A percentile compares a stretch with the other conserved stretches of the same genome.
phyloP scores from a whole-genome alignment of 2,888 invertebrate genomes.

The Tachystola acroxantha region DNA sequence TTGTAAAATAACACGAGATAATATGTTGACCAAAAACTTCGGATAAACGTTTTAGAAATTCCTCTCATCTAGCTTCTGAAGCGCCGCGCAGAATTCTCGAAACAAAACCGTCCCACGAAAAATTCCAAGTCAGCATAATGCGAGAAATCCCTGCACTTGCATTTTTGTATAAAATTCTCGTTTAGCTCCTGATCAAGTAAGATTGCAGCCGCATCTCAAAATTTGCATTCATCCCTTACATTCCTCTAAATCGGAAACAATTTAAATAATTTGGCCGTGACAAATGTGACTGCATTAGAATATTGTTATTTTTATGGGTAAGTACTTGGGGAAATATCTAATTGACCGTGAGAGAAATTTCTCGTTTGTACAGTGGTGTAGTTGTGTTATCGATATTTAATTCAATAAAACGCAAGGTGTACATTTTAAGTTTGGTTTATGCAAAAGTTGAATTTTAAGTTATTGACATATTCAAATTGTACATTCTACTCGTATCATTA shows the following conservation, averaged over 20 bases:
- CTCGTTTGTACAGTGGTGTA: conserved; percentile 29
- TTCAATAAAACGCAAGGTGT: conserved; percentile 20
- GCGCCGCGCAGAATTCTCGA: conserved; percentile 21
- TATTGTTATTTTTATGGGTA: conserved; percentile 48
- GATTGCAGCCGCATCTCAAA: conserved; percentile 43
- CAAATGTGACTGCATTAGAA: conserved; percentile 53
- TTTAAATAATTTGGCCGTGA: conserved; percentile 68
- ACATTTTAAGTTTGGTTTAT: conserved; percentile 25
- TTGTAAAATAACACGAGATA: background rate
- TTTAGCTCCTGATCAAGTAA: conserved; percentile 58
- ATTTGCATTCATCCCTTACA: conserved; percentile 58
- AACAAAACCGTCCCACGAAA: conserved; percentile 23
- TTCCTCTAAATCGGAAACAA: conserved; percentile 36
- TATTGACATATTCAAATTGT: conserved; percentile 57
- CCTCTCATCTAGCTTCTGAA: conserved; percentile 11
- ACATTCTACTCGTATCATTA: conserved; percentile 4
- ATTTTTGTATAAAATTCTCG: conserved; percentile 69
- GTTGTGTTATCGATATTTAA: conserved; percentile 17
- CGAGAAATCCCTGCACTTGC: conserved; percentile 41
- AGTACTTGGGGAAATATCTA: conserved; percentile 44
- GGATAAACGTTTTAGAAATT: conserved; percentile 1
- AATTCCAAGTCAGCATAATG: conserved; percentile 27
- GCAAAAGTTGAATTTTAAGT: conserved; percentile 24
- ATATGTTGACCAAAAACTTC: background rate
- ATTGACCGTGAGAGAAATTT: conserved; percentile 57